phyloP scores from a whole-genome alignment of 2,797 vertebrate genomes.

The Poecilia picta region DNA sequence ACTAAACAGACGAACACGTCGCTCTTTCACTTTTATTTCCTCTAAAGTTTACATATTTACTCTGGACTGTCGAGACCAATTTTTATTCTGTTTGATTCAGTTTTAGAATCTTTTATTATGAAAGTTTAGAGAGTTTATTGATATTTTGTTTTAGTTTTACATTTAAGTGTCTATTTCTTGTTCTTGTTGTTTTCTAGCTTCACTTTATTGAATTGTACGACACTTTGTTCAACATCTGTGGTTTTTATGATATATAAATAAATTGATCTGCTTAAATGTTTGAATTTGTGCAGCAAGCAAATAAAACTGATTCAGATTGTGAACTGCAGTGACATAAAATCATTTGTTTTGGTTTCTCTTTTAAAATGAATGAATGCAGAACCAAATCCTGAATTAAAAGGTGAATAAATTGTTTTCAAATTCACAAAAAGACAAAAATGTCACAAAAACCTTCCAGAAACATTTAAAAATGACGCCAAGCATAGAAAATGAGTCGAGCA shows the following conservation, averaged over 20 bases:
- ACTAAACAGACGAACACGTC: not conserved
- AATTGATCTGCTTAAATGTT: too few species aligned
- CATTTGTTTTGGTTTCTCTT: not conserved
- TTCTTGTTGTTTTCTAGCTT: too few species aligned
- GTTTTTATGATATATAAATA: too few species aligned
- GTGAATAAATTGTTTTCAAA: not conserved
- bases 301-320: not conserved
- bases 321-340: not conserved
- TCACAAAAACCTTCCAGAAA: not conserved
- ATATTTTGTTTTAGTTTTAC: too few species aligned
- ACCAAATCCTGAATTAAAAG: not conserved
- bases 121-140: too few species aligned
- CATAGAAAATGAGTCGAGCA: not conserved
- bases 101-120: too few species aligned
- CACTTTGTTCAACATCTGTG: too few species aligned
- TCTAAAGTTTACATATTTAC: not conserved
- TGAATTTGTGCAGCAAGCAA: not conserved
- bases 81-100: too few species aligned
- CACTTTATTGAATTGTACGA: too few species aligned
- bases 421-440: not conserved
- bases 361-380: not conserved
- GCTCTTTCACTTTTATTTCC: not conserved
- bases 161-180: too few species aligned
- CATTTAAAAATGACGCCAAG: not conserved
- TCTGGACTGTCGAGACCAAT: too few species aligned